Percentiles rank a stretch among this genome's conserved stretches.
Evolutionary conservation across 1,140 invertebrate species (phyloP).

Genomic region (Cotesia chilonis): DNA sequence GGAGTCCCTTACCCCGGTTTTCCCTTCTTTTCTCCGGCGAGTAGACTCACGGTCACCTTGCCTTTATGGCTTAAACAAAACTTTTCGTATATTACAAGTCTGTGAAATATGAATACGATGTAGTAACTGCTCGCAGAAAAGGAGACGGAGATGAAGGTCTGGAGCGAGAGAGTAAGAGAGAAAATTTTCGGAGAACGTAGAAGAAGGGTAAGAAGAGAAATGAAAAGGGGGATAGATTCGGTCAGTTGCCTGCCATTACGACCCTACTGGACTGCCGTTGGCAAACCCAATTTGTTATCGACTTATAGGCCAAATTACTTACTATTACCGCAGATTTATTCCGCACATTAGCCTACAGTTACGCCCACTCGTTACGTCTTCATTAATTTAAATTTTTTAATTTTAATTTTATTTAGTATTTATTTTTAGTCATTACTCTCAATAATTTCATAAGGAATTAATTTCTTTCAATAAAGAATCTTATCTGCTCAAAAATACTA

Average conservation of each 20-base stretch:
- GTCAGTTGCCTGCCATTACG: conserved; percentile 63
- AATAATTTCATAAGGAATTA: neutral
- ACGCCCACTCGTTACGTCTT: conserved; percentile 60
- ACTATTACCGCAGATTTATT: conserved; percentile 67
- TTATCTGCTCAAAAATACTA: too few species aligned
- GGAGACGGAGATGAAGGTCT: conserved; percentile 13
- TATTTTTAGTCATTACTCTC: conserved; percentile 5
- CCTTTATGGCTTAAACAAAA: conserved; percentile 66
- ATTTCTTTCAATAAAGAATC: too few species aligned
- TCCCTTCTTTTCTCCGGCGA: conserved; percentile 12
- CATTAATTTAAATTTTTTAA: conserved; percentile 57
- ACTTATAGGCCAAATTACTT: conserved; percentile 66
- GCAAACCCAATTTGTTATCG: conserved; percentile 67
- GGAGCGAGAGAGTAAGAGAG: conserved; percentile 19
- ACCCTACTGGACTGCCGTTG: conserved; percentile 53
- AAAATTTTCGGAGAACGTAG: conserved; percentile 18
- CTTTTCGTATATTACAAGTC: conserved; percentile 63
- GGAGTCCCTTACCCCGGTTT: conserved; percentile 37
- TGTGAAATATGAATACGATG: conserved; percentile 63
- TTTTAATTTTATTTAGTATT: neutral
- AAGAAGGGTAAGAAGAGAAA: conserved; percentile 29
- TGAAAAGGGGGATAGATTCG: conserved; percentile 51
- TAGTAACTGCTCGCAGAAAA: conserved; percentile 24
- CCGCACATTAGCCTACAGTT: conserved; percentile 59
- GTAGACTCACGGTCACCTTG: conserved; percentile 38